Percentiles rank a stretch among this genome's conserved stretches.
Conservation (phyloP, 2,113 vertebrate genomes). For the Larimichthys crocea region DNA sequence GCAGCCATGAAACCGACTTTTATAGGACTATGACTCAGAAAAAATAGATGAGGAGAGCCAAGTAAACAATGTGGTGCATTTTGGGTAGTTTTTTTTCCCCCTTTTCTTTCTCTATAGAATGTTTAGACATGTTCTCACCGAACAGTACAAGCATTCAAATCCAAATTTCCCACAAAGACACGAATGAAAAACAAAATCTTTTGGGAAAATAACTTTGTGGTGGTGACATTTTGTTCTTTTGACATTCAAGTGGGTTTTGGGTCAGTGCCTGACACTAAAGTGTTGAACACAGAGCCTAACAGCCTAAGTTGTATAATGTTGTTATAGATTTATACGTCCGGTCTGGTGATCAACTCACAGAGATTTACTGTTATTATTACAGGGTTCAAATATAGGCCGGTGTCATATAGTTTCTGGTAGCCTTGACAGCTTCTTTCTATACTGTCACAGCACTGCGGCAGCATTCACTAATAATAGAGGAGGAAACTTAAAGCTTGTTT, state of each 20-base stretch:
- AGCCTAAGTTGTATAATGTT: not conserved
- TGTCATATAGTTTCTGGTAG: not conserved
- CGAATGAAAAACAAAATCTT: not conserved
- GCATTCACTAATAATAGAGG: not conserved
- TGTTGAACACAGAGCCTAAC: not conserved
- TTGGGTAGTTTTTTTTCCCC: not conserved
- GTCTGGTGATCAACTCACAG: not conserved
- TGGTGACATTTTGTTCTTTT: slow-evolving; percentile 2
- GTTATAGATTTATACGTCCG: slow-evolving; percentile 3
- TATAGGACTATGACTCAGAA: slow-evolving; percentile 16
- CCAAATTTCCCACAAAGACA: slow-evolving; percentile 32
- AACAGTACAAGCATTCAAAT: not conserved
- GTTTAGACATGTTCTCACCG: slow-evolving; percentile 5
- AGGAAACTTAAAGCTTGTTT: not conserved
- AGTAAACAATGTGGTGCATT: slow-evolving; percentile 23
- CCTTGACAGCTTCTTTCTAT: not conserved
- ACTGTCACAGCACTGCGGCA: not conserved
- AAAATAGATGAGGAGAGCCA: slow-evolving; percentile 12
- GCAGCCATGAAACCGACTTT: slow-evolving; percentile 3
- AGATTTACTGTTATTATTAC: not conserved
- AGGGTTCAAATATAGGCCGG: not conserved
- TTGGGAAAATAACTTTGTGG: not conserved
- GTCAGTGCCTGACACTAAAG: not conserved
- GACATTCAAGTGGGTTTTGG: slow-evolving; percentile 10
- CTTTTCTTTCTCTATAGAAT: not conserved